Percentiles rank a stretch among this genome's conserved stretches.
phyloP scores from a whole-genome alignment of 2,113 vertebrate genomes.

The Chlamydotis undulata region DNA sequence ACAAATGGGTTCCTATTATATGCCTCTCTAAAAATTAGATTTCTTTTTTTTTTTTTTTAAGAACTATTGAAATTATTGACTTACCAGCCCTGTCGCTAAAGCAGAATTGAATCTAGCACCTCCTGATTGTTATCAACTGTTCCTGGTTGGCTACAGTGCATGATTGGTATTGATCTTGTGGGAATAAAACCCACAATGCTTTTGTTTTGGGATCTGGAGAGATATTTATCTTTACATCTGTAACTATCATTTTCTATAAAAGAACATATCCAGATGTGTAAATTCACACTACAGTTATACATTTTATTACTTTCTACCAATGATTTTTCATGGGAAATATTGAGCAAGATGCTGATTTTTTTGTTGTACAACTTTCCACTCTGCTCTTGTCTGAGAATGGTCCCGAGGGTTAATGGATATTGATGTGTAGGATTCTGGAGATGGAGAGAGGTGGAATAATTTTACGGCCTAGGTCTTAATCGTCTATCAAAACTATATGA shows the following conservation, averaged over 20 bases:
- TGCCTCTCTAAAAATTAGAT: conserved; percentile 12
- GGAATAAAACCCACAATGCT: conserved; percentile 58
- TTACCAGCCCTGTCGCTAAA: conserved; percentile 44
- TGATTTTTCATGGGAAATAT: conserved; percentile 10
- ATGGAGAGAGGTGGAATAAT: neutral
- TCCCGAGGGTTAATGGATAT: neutral
- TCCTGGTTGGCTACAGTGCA: conserved; percentile 48
- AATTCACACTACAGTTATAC: neutral
- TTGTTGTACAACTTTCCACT: neutral
- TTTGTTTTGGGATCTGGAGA: conserved; percentile 42
- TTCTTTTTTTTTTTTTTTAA: neutral
- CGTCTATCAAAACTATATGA: neutral
- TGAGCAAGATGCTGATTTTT: neutral
- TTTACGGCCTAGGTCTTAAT: neutral
- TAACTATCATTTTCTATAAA: conserved; percentile 41
- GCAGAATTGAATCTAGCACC: conserved; percentile 51
- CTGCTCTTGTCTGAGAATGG: neutral
- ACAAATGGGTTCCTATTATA: conserved; percentile 16
- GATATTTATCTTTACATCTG: conserved; percentile 53
- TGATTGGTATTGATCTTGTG: conserved; percentile 68
- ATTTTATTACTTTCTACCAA: neutral
- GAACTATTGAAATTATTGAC: conserved; percentile 43
- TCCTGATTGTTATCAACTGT: conserved; percentile 56
- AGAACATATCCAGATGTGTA: conserved; percentile 25
- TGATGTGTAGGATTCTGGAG: neutral